Evolutionary conservation across 37 sponge, comb jelly and placozoan genomes (phyloP), one percentile per base, ranked within the genome.

Genomic region (Agelas oroides): DNA sequence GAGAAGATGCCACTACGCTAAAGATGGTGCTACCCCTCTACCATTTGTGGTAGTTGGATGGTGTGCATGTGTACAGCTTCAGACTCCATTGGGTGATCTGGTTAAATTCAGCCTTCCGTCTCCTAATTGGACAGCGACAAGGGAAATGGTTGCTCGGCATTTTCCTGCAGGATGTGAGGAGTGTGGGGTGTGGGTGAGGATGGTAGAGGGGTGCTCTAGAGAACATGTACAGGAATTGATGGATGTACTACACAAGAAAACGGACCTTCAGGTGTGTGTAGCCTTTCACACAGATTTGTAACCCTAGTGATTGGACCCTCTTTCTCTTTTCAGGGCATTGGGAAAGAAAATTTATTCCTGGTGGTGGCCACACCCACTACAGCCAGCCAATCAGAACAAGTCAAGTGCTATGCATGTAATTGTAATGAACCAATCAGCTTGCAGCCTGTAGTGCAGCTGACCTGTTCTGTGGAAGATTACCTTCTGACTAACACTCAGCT

Each of bases 81-180:
- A 32, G 28, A 40, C 53, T 21, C 33, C 11, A 19, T 1, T 41
- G 31, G 33, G 70, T 8, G 52, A 39, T 12, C 59, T 75, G 53
- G 20, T 2, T 25, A 36, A 64, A 0, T 61, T 53, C 59, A 73
- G 33, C 13, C 57, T 72, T 38, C 35, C 37, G 53, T 71, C 53
- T 28, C 87, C 87, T 23, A 55, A 86, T 52, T 86, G 87, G 87
- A 54, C 46, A 73, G 65, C 35, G 21, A 54, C 87, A 3, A 18
- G 28, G 35, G 70, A 33, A 25, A 19, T 24, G 63, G 73, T 46
- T 6, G 28, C n/a, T 0, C 27, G 73, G 16, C 58, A 69, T 36
- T 86, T 78, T 28, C 87, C 87, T 12, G 72, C 38, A 0, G 87
- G 87, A 5, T 35, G 32, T 46, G 36, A 32, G 31, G 64, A 31